A percentile compares a stretch with the other conserved stretches of the same genome.
Conservation (phyloP, 2,113 vertebrate species). For the Sinosuthora webbiana region DNA sequence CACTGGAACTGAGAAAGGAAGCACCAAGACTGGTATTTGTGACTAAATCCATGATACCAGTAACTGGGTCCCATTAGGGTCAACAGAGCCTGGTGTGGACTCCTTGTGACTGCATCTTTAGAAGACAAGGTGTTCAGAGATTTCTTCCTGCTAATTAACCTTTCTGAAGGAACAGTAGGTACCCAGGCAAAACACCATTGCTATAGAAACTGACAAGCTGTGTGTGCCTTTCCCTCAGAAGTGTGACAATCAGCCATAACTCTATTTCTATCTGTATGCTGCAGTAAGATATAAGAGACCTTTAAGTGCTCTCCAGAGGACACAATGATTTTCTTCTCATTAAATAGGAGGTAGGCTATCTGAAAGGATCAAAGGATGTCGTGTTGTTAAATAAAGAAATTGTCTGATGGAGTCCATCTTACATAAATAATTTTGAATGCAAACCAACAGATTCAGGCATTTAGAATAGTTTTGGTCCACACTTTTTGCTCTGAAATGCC, state of each 20-base stretch:
- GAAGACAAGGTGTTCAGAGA: neutral
- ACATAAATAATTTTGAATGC: neutral
- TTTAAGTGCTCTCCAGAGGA: neutral
- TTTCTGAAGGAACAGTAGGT: neutral
- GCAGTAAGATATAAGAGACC: neutral
- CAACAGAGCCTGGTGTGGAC: neutral
- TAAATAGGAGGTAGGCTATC: neutral
- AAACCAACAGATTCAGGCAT: neutral
- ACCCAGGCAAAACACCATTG: neutral
- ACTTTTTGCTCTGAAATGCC: neutral
- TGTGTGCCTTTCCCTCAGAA: neutral
- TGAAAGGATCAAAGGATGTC: neutral
- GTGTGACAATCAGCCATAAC: neutral
- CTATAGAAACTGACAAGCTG: neutral
- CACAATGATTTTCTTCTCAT: neutral
- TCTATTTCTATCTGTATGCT: neutral
- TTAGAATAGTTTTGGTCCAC: neutral
- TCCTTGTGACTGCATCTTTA: neutral
- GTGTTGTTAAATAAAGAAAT: neutral
- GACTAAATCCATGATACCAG: neutral
- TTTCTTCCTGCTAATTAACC: neutral
- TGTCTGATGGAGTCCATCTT: neutral
- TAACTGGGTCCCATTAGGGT: neutral
- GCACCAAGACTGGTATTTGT: neutral
- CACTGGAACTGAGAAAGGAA: neutral